These are phyloP conservation scores for Rhinolophus ferrumequinum DNA, from an alignment of 2,113 vertebrate species.

Conservation along the genomic window DNA sequence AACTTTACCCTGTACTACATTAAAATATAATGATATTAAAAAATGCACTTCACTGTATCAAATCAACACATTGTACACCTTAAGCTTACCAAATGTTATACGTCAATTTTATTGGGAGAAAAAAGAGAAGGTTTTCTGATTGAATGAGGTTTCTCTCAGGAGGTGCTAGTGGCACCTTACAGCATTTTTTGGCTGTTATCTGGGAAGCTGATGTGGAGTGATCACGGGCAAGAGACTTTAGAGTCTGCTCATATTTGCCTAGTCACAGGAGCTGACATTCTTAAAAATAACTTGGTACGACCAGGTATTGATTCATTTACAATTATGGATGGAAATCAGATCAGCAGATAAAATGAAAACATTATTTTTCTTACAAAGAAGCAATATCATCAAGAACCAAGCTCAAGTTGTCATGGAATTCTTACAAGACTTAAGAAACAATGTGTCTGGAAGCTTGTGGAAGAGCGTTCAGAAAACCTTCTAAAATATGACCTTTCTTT, in stretches of 20 bases:
- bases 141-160: not conserved
- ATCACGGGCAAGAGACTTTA: constrained; percentile 96
- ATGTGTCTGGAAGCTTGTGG: constrained; percentile 92
- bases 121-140: not conserved
- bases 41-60: not conserved
- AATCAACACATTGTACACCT: not conserved
- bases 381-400: constrained; percentile 90
- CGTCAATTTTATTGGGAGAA: not conserved
- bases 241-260: constrained; percentile 96
- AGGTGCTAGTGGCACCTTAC: not conserved
- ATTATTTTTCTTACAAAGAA: not conserved
- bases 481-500: constrained; percentile 92
- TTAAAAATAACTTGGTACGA: constrained; percentile 93
- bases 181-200: not conserved
- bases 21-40: not conserved
- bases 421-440: constrained; percentile 91
- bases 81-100: not conserved
- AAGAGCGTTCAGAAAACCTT: constrained; percentile 92
- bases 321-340: constrained; percentile 92
- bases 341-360: constrained; percentile 97
- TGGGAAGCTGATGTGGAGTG: constrained; percentile 92
- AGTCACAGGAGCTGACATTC: constrained; percentile 93
- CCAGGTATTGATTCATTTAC: constrained; percentile 96
- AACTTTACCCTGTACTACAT: not conserved
- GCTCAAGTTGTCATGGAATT: constrained; percentile 91